Evolutionary conservation across 2,113 vertebrate genomes (phyloP).

Genomic region (Alaudala cheleensis): DNA sequence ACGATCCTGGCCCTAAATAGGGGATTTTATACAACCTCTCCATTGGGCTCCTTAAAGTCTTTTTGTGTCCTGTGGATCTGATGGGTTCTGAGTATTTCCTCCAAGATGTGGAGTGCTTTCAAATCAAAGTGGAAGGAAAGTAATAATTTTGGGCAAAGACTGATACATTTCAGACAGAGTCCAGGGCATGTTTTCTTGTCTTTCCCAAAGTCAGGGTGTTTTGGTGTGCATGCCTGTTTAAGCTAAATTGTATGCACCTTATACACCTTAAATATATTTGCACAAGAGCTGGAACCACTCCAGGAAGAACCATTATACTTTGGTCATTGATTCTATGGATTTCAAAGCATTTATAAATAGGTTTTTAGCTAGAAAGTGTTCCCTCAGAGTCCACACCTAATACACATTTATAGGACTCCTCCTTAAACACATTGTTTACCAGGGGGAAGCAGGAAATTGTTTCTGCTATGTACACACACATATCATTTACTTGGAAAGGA

Average conservation of each 20-base stretch:
- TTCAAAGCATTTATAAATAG: conserved; percentile 3
- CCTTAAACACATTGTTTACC: background rate
- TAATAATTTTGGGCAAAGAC: background rate
- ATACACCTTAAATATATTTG: background rate
- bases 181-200: background rate
- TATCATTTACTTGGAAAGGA: background rate
- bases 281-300: background rate
- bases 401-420: background rate
- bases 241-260: background rate
- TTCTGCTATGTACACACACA: background rate
- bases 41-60: background rate
- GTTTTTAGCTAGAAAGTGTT: background rate
- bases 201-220: background rate
- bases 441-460: background rate
- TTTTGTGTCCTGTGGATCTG: background rate
- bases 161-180: background rate
- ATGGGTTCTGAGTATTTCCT: background rate
- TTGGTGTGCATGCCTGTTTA: background rate
- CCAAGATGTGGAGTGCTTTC: background rate
- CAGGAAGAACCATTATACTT: background rate
- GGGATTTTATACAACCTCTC: background rate
- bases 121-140: background rate
- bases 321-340: background rate
- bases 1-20: background rate
- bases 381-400: background rate